Percentiles rank a stretch among this genome's conserved stretches.
phyloP scores from a whole-genome alignment of 2,888 invertebrate species.

The Liopterus haemorrhoidalis region DNA sequence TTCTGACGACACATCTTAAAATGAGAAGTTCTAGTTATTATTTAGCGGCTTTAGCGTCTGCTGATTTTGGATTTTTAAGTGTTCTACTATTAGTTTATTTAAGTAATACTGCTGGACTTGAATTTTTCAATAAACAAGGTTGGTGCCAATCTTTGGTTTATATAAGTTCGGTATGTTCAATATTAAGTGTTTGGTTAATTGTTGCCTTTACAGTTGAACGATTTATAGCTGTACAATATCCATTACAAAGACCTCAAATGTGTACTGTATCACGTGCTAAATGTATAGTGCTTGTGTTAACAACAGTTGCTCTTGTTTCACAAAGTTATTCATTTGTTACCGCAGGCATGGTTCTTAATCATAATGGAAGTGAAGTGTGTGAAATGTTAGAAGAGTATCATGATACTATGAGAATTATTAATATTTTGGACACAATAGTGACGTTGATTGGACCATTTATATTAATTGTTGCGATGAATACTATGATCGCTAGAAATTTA shows the following conservation, averaged over 20 bases:
- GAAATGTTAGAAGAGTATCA: slow-evolving; percentile 49
- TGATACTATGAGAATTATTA: slow-evolving; percentile 51
- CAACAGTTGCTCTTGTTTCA: slow-evolving; percentile 43
- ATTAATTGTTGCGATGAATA: slow-evolving; percentile 58
- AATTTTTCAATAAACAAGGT: slow-evolving; percentile 50
- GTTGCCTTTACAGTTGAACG: slow-evolving; percentile 65
- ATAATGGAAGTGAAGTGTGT: slow-evolving; percentile 41
- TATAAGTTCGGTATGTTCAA: slow-evolving; percentile 49
- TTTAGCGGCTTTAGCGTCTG: slow-evolving; percentile 55
- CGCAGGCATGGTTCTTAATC: slow-evolving; percentile 42
- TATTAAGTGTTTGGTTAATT: slow-evolving; percentile 62
- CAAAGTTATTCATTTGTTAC: slow-evolving; percentile 46
- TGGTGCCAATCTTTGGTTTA: slow-evolving; percentile 49
- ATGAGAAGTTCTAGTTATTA: slow-evolving; percentile 60
- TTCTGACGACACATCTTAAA: slow-evolving; percentile 55
- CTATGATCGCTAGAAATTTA: slow-evolving; percentile 54
- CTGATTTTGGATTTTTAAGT: slow-evolving; percentile 55
- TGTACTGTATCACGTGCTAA: slow-evolving; percentile 58
- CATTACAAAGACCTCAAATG: slow-evolving; percentile 53
- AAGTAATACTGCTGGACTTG: slow-evolving; percentile 47
- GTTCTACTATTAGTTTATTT: slow-evolving; percentile 52
- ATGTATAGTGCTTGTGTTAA: slow-evolving; percentile 47
- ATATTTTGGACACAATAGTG: slow-evolving; percentile 55
- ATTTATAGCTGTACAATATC: slow-evolving; percentile 62
- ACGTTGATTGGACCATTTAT: slow-evolving; percentile 57